Evolutionary conservation across 2,888 invertebrate genomes (phyloP).

Genomic region (Epinotia bilunana): DNA sequence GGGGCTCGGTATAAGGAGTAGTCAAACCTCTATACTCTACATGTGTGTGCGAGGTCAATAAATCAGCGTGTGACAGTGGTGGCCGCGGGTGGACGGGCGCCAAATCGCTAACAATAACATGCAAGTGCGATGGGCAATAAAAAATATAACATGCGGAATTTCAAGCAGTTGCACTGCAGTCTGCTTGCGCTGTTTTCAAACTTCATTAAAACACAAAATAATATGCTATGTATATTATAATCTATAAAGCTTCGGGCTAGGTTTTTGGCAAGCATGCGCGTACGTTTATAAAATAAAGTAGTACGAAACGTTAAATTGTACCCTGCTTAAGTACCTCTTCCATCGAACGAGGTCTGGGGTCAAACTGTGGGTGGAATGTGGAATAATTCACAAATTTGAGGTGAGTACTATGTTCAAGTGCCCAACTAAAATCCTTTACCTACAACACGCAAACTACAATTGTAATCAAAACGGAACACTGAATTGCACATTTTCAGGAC

Average conservation of each 20-base stretch:
- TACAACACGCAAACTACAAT: too few relatives aligned
- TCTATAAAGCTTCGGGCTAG: neutral
- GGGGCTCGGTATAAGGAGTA: neutral
- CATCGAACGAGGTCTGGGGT: too few relatives aligned
- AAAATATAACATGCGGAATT: conserved; percentile 31
- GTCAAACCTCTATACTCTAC: neutral
- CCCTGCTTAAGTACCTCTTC: too few relatives aligned
- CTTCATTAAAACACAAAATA: neutral
- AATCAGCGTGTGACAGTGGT: conserved; percentile 29
- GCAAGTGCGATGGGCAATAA: conserved; percentile 38
- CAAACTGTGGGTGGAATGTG: too few relatives aligned
- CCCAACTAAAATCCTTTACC: too few relatives aligned
- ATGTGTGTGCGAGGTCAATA: conserved; percentile 5
- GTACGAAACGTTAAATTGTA: neutral
- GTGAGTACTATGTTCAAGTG: too few relatives aligned
- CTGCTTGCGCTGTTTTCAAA: conserved; percentile 2
- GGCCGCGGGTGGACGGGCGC: conserved; percentile 28
- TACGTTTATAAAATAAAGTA: neutral
- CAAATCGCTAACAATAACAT: conserved; percentile 37
- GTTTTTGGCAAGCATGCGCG: neutral
- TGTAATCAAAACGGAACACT: too few relatives aligned
- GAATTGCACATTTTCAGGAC: too few relatives aligned
- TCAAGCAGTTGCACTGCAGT: conserved; percentile 18
- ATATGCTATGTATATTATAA: neutral
- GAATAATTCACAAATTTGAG: too few relatives aligned